Percentiles rank a stretch among this genome's conserved stretches.
These are phyloP conservation scores for Poecile atricapillus DNA, from an alignment of 2,113 vertebrate species.

Conservation along the genomic window DNA sequence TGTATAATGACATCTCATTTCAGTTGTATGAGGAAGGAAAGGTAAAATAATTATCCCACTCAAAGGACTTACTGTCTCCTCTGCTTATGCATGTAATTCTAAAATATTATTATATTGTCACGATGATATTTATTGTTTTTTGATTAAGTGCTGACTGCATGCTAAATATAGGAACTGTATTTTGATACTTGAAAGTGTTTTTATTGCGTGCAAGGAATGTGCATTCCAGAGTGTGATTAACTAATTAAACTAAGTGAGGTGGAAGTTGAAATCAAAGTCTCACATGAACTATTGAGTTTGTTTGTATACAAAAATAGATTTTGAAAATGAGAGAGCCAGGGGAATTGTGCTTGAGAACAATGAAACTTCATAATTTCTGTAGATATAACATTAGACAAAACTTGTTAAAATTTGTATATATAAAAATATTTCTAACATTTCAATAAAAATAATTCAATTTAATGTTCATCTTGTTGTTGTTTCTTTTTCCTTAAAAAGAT, in stretches of 20 bases:
- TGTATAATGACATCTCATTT: not conserved
- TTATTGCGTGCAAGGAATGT: not conserved
- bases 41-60: not conserved
- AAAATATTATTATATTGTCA: not conserved
- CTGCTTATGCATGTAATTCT: not conserved
- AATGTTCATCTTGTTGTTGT: not conserved
- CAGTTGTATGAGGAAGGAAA: not conserved
- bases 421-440: not conserved
- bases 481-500: not conserved
- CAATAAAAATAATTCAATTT: not conserved
- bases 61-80: not conserved
- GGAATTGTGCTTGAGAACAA: not conserved
- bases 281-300: not conserved
- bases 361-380: not conserved
- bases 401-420: not conserved
- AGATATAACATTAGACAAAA: not conserved
- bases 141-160: not conserved
- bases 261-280: not conserved
- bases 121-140: not conserved
- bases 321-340: not conserved
- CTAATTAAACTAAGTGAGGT: not conserved
- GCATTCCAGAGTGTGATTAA: not conserved
- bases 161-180: not conserved
- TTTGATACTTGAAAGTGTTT: not conserved
- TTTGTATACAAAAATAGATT: not conserved